Evolutionary conservation across 2,113 vertebrate genomes (phyloP), one percentile per base, ranked within the genome.

Genomic region (Chroicocephalus ridibundus): DNA sequence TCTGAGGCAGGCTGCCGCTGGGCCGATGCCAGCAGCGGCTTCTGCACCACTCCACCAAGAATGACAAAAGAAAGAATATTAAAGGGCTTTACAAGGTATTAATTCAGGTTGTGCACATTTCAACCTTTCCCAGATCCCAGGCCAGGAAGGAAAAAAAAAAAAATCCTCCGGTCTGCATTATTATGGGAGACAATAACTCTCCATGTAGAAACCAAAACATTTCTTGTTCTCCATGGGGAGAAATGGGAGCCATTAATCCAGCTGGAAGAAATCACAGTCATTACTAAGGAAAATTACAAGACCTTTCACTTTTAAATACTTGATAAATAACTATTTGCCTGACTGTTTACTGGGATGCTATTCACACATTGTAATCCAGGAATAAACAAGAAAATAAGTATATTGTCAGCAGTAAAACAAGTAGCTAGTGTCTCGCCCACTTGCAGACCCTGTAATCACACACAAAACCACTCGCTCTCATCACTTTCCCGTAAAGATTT

Each of bases 261-360:
- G 85, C 78, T 93, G 94, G 84, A 96, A 96, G 91, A 96, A 97
- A 96, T 95, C 94, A 97, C 91, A 96, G 89, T 96, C 87, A 95
- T 96, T 97, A 96, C 68, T 81, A 94, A 96, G 51, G 84, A 96
- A 94, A 96, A 97, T 95, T 91, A 94, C 85, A 96, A 94, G 94
- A 97, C 87, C 92, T 97, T 92, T 96, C 94, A 78, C 55, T 96
- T 97, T 70, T 91, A 97, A 97, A 86, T 94, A 92, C 91, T 93
- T 88, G 82, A 71, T 94, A 96, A 97, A 87, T 90, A 97, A 95
- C 85, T 57, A 78, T 90, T 95, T 94, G 88, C 78, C 85, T 82
- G 84, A 52, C 77, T 84, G 36, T 96, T 95, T 92, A 94, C 68
- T 77, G 38, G 46, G 84, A 91, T 88, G 84, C 68, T 93, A 94